Base-by-base conservation (phyloP, 2,888 invertebrate genomes). In the Biston betularia region DNA sequence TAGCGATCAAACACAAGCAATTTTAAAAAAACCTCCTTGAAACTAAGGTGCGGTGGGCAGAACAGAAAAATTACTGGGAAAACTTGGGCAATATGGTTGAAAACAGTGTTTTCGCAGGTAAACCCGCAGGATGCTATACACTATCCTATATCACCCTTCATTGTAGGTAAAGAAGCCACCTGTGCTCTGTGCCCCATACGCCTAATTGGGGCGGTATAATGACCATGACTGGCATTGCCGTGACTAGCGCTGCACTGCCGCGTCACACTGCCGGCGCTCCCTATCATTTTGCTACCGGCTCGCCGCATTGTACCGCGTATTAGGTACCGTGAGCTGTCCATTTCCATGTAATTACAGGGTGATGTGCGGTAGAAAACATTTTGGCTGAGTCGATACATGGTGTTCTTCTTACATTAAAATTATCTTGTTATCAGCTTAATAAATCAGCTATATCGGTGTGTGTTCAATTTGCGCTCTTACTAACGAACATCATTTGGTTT, bases 201-300 rank as follows among this genome's bases (percentile, higher is more conserved):
- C 44, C 67, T 68, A 68, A 68, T 68, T 63, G 67, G 67, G 63
- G 63, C 67, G 62, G 67, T 59, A 53, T 82, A 80, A 85, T 81
- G 81, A 82, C 68, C 77, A 75, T 85, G 86, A 85, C 84, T 81
- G 68, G 84, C 65, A 33, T 6, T 9, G 35, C 12, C 45, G 34
- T 57, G 48, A 48, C 57, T 57, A 48, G 57, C 57, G 34, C 33
- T 15, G 57, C 57, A 45, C 33, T 12, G 52, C 12, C 40, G 52
- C 57, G 45, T 42, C 50, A 15, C 63, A 42, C 33, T 15, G 44
- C 48, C 42, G 56, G 74, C 77, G 70, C 66, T 73, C 78, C 80
- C 79, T 80, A 75, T 81, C 72, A 79, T 81, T 78, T 75, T 33
- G 65, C 68, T 69, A 63, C 65, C 70, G 72, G 55, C 64, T 59